Evolutionary conservation across 2,888 invertebrate species (phyloP).

Genomic region (Dryomyza anilis): DNA sequence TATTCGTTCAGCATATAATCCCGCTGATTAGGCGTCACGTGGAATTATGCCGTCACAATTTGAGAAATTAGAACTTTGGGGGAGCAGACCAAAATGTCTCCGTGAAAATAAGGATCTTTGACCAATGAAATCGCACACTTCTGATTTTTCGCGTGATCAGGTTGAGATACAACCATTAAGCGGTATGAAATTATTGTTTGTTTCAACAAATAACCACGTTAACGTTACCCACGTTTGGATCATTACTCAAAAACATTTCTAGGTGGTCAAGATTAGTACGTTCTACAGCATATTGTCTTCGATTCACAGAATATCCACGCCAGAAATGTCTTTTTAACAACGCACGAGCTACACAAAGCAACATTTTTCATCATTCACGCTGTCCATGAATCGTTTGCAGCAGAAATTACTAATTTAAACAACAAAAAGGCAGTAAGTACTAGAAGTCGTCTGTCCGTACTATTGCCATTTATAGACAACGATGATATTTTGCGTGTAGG

Average conservation of each 20-base stretch:
- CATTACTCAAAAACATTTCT: neutral
- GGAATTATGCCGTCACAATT: neutral
- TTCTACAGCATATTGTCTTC: neutral
- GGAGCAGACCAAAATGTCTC: neutral
- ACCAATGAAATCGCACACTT: neutral
- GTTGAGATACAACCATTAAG: neutral
- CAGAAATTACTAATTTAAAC: neutral
- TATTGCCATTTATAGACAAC: neutral
- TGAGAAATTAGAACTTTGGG: neutral
- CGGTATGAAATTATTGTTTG: neutral
- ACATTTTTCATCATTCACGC: neutral
- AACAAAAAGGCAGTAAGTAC: neutral
- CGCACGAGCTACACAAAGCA: neutral
- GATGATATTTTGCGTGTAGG: conserved; percentile 19
- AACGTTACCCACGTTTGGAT: neutral
- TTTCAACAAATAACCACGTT: neutral
- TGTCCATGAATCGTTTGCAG: neutral
- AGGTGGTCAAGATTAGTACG: neutral
- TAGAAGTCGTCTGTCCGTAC: neutral
- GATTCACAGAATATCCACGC: neutral
- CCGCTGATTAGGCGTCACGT: neutral
- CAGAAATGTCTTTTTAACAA: neutral
- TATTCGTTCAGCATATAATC: neutral
- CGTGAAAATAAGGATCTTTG: neutral
- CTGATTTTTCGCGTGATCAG: neutral